Evolutionary conservation across 1,140 invertebrate genomes (phyloP).

Genomic region (Drosophila novamexicana): DNA sequence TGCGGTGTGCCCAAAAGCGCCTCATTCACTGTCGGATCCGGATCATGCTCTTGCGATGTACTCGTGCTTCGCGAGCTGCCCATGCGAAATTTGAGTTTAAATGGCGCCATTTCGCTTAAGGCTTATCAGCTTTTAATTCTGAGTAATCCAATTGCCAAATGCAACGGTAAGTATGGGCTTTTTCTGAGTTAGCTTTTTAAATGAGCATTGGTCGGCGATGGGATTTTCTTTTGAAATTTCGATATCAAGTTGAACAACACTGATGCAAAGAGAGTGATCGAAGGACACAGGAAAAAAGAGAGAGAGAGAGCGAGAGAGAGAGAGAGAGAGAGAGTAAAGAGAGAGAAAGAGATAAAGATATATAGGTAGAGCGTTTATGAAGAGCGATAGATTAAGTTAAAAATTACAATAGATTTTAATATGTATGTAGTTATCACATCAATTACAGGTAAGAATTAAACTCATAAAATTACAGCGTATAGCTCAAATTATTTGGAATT

Average conservation of each 20-base stretch:
- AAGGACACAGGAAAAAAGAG: constrained; percentile 23
- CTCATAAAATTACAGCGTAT: constrained; percentile 3
- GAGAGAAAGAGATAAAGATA: constrained; percentile 18
- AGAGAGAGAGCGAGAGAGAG: constrained; percentile 10
- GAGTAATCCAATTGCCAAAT: constrained; percentile 3
- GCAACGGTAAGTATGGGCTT: constrained; percentile 2
- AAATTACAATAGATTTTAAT: constrained; percentile 29
- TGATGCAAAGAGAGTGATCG: constrained; percentile 43
- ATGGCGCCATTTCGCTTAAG: constrained; percentile 68
- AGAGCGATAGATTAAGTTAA: constrained; percentile 24
- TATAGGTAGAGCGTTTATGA: constrained; percentile 3
- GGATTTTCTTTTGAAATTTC: constrained; percentile 21
- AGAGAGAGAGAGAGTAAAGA: constrained; percentile 27
- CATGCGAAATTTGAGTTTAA: constrained; percentile 84
- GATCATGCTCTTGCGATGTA: constrained; percentile 83
- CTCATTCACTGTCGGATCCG: constrained; percentile 80
- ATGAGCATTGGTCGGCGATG: constrained; percentile 51
- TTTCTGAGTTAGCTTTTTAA: constrained; percentile 34
- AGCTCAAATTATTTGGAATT: background rate
- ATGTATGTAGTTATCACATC: constrained; percentile 24
- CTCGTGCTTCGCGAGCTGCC: constrained; percentile 83
- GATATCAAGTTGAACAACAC: constrained; percentile 44
- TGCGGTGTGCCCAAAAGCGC: constrained; percentile 69
- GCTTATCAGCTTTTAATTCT: background rate
- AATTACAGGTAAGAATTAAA: constrained; percentile 19